Conservation (phyloP, 1,140 invertebrate species). For the Heliconius himera region DNA sequence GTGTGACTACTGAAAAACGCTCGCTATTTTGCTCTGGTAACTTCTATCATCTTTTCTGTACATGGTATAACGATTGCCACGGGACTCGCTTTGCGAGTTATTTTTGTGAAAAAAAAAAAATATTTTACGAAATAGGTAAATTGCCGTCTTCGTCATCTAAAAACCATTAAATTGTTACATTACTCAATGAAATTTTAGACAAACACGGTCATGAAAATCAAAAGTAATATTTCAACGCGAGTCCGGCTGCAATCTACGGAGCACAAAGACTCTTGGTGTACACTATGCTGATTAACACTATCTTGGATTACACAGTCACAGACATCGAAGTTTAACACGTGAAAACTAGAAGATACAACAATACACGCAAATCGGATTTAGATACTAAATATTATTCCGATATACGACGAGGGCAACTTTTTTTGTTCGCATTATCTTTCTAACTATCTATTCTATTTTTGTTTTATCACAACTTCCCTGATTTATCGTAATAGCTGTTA, state of each 20-base stretch:
- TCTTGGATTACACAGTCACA: conserved; percentile 82
- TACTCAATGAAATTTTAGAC: conserved; percentile 25
- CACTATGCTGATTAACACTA: conserved; percentile 80
- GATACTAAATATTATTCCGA: conserved; percentile 37
- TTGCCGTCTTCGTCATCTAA: background rate
- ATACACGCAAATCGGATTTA: conserved; percentile 31
- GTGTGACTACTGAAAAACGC: conserved; percentile 79
- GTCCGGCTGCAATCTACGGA: conserved; percentile 81
- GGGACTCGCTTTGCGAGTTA: conserved; percentile 69
- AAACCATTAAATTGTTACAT: conserved; percentile 14
- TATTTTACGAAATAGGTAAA: background rate
- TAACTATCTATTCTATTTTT: conserved; percentile 73
- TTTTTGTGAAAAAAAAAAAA: background rate
- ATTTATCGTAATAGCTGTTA: conserved; percentile 41
- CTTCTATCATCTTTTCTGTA: conserved; percentile 79
- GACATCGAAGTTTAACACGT: conserved; percentile 58
- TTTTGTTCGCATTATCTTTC: conserved; percentile 64
- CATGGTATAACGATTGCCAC: conserved; percentile 75
- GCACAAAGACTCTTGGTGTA: conserved; percentile 82
- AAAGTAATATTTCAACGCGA: conserved; percentile 47
- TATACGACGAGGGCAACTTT: conserved; percentile 46
- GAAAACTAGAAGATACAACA: conserved; percentile 38
- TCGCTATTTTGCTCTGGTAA: conserved; percentile 79
- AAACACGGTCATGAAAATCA: conserved; percentile 8
- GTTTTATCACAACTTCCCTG: conserved; percentile 55